Evolutionary conservation across 1,140 invertebrate genomes (phyloP).

Genomic region (Atta cephalotes): DNA sequence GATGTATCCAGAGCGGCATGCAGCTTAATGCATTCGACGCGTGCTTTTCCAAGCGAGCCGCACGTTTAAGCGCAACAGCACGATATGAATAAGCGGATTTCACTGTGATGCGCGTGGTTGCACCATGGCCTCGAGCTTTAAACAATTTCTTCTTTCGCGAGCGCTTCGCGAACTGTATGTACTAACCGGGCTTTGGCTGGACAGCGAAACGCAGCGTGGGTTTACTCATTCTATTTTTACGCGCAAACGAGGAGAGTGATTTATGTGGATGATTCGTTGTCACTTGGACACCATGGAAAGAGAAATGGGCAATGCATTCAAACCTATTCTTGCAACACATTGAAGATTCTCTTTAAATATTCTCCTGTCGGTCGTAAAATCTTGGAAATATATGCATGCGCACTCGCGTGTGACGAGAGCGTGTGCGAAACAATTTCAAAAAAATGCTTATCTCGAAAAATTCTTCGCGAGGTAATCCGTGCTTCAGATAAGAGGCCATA

Average conservation of each 20-base stretch:
- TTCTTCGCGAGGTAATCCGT: slow-evolving; percentile 13
- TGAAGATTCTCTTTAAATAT: slow-evolving; percentile 9
- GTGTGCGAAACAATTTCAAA: not conserved
- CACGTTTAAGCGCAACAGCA: slow-evolving; percentile 47
- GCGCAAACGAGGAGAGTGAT: not conserved
- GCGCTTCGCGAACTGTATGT: not conserved
- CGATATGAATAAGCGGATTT: slow-evolving; percentile 64
- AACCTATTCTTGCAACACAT: slow-evolving; percentile 13
- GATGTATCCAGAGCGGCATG: not conserved
- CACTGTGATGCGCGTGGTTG: not conserved
- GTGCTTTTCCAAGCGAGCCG: slow-evolving; percentile 38
- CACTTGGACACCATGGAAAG: not conserved
- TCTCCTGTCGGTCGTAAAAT: not conserved
- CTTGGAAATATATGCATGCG: not conserved
- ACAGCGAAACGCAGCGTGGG: not conserved
- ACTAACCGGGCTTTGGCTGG: not conserved
- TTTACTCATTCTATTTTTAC: slow-evolving; percentile 36
- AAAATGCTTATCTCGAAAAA: slow-evolving; percentile 25
- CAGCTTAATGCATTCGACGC: slow-evolving; percentile 40
- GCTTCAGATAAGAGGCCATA: not conserved
- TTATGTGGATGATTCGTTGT: slow-evolving; percentile 8
- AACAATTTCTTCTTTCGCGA: slow-evolving; percentile 25
- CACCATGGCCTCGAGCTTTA: not conserved
- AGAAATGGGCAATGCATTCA: not conserved
- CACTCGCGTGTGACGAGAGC: not conserved